Base-by-base conservation (phyloP, 2,113 vertebrate genomes). In the Saccopteryx bilineata region DNA sequence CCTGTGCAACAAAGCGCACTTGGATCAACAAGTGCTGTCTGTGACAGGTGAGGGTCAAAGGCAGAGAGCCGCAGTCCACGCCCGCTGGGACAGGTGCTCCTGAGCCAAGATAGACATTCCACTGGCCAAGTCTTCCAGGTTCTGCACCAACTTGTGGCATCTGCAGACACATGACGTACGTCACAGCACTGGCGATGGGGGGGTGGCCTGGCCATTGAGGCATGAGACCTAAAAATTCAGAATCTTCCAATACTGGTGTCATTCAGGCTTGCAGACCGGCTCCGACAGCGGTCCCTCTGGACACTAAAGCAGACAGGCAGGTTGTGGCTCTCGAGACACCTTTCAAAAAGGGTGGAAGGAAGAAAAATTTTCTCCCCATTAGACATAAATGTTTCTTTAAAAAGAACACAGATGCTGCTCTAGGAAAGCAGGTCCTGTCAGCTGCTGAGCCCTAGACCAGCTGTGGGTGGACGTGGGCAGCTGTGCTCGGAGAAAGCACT, bases 21-120 rank as follows among this genome's bases (percentile, higher is more conserved):
- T 26, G 8, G 11, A n/a, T 23, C 19, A 46, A 7, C 4, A 0
- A 19, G 28, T 5, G 76, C 54, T 0, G 4, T 14, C 74, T 28
- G 31, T 17, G 46, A 31, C 0, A 0, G 68, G 60, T 0, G 11
- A 7, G 4, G 31, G 66, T 18, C 71, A 21, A n/a, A 24, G 9
- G 24, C 0, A 24, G 63, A 1, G 5, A 54, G 13, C 7, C 26
- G 52, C 0, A 11, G 69, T 3, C 69, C 68, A 9, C 52, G 7
- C 0, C 1, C 12, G 83, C 46, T 18, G 69, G 71, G 54, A 33
- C 2, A 65, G 69, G 33, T 0, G 7, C 54, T 87, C 31, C 65
- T 21, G 5, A 61, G 71, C 21, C 19, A 58, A 39, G 83, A 28
- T 7, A 19, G 72, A n/a, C 63, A 7, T 2, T 13, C 61, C 24